Evolutionary conservation across 2,888 invertebrate genomes (phyloP).

Genomic region (Phytoseiulus persimilis): DNA sequence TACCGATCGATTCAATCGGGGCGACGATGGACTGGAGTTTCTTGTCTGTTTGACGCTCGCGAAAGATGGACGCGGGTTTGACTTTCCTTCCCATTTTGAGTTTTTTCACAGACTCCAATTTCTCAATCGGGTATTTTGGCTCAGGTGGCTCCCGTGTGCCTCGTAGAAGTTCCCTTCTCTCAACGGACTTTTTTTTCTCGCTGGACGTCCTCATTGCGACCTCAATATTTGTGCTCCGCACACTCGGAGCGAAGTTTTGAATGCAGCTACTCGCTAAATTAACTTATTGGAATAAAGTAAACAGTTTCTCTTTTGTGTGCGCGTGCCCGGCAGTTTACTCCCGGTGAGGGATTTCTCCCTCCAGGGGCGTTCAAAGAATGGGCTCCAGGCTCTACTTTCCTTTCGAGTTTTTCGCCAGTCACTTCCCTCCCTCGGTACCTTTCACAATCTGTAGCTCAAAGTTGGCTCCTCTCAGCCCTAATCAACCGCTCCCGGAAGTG

Average conservation of each 20-base stretch:
- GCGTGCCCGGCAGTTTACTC: background rate
- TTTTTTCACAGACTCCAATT: background rate
- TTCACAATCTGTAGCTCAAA: too few relatives aligned
- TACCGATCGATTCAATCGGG: background rate
- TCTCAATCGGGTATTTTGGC: background rate
- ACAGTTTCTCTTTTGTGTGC: background rate
- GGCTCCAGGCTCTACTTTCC: background rate
- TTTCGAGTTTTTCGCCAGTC: background rate
- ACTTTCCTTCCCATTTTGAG: background rate
- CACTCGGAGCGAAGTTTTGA: background rate
- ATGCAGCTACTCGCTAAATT: background rate
- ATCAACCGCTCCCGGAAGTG: too few relatives aligned
- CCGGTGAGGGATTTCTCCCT: background rate
- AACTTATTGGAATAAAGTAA: background rate
- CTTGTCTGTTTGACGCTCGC: too few relatives aligned
- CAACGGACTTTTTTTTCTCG: background rate
- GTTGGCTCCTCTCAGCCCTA: too few relatives aligned
- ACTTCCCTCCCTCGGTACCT: background rate
- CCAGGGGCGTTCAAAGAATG: too few relatives aligned
- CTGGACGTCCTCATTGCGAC: background rate
- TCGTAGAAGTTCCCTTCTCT: background rate
- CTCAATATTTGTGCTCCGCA: background rate
- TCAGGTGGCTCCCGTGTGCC: background rate
- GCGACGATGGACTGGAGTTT: too few relatives aligned
- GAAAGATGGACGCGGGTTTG: too few relatives aligned